Percentiles rank a stretch among this genome's conserved stretches.
Evolutionary conservation across 2,888 invertebrate species (phyloP).

Genomic region (Gortyna flavago): DNA sequence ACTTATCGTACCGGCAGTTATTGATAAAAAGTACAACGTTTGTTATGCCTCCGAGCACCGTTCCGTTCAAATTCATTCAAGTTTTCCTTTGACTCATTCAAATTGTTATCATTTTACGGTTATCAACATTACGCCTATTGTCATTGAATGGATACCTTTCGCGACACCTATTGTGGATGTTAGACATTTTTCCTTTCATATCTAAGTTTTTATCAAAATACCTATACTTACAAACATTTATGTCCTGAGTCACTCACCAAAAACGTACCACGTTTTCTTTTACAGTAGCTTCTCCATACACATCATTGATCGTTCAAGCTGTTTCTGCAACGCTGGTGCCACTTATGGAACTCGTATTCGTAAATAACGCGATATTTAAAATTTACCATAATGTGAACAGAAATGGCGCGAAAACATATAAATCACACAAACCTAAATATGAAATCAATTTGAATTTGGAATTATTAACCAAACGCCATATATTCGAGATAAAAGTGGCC

Average conservation of each 20-base stretch:
- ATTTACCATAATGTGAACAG: too few species aligned
- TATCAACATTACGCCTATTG: slow-evolving; percentile 19
- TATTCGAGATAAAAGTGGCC: not conserved
- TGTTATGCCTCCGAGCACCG: too few species aligned
- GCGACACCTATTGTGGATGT: not conserved
- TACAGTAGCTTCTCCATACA: not conserved
- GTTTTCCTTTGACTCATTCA: slow-evolving; percentile 21
- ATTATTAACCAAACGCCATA: not conserved
- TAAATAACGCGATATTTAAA: too few species aligned
- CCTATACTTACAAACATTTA: too few species aligned
- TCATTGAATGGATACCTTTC: slow-evolving; percentile 21
- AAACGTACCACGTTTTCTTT: not conserved
- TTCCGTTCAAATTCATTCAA: slow-evolving; percentile 13
- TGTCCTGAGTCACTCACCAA: not conserved
- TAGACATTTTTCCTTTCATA: not conserved
- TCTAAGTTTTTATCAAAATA: not conserved
- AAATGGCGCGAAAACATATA: not conserved
- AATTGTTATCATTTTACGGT: slow-evolving; percentile 31
- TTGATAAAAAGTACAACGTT: not conserved
- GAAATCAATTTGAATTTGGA: not conserved
- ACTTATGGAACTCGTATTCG: not conserved
- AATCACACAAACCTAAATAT: not conserved
- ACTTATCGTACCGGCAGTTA: not conserved
- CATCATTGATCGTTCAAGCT: not conserved
- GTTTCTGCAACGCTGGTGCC: not conserved